phyloP scores from a whole-genome alignment of 1,140 invertebrate species.

The Papilio helenus region DNA sequence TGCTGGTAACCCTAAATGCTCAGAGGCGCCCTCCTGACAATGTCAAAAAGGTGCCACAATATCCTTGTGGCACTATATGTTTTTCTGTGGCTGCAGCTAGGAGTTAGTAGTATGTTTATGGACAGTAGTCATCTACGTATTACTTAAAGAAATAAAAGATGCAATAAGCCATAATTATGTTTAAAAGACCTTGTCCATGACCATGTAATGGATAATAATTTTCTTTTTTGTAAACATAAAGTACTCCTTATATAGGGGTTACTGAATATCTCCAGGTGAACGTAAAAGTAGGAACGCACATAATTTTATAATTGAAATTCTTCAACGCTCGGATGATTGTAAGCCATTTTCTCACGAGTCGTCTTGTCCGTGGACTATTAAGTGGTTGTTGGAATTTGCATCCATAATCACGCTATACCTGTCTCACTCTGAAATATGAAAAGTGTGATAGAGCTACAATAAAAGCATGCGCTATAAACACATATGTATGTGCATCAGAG shows the following conservation, averaged over 20 bases:
- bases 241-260: background rate
- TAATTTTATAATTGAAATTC: slow-evolving; percentile 48
- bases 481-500: background rate
- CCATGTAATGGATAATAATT: background rate
- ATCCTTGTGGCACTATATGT: no score
- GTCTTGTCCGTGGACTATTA: slow-evolving; percentile 61
- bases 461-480: slow-evolving; percentile 49
- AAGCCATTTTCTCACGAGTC: slow-evolving; percentile 65
- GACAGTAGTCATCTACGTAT: no score
- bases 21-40: no score
- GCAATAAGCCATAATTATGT: background rate
- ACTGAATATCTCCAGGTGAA: slow-evolving; percentile 12
- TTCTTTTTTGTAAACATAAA: slow-evolving; percentile 18
- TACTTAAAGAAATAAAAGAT: background rate
- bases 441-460: slow-evolving; percentile 46
- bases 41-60: no score
- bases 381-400: slow-evolving; percentile 64
- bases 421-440: slow-evolving; percentile 40
- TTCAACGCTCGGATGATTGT: slow-evolving; percentile 52
- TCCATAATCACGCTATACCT: slow-evolving; percentile 54
- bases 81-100: no score
- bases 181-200: background rate
- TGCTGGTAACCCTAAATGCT: no score
- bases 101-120: no score
- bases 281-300: slow-evolving; percentile 23